Evolutionary conservation across 2,888 invertebrate genomes (phyloP), one percentile per base, ranked within the genome.

Genomic region (Eupeodes luniger): DNA sequence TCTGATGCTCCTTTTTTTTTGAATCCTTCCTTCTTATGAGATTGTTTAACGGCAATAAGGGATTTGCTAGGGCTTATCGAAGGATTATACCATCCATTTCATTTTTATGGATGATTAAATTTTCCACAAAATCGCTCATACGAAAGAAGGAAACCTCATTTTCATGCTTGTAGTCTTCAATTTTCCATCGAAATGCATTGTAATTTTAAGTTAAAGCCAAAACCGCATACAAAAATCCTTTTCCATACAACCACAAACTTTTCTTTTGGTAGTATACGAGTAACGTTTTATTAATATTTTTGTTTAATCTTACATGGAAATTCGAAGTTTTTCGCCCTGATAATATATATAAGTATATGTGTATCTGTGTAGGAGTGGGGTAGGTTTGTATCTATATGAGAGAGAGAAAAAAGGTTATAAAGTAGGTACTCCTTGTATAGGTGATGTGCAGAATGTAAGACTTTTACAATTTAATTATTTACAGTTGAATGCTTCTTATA

Each of bases 381-480:
- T 5, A 27, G 27, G 27, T n/a, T 1, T 16, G 7, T 44, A 2
- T 27, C 2, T 72, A 1, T 59, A 16, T 40, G 12, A 4, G 36
- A 10, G 11, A 36, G 47, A 27, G 19, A 55, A 49, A 81, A 81
- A 51, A 81, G 64, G 72, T 77, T 77, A 16, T 61, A 49, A 59
- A 59, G 75, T 27, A 27, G 27, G 27, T 27, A 27, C 27, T 27
- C 1, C 1, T 40, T 40, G 40, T n/a, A n/a, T n/a, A n/a, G 70
- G 16, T 44, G 34, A 47, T 49, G 76, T 70, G 14, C 40, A 34
- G 55, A 70, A 70, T 55, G 55, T 27, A 67, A 77, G 80, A 87
- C 76, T 87, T 87, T 87, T 84, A 84, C 87, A 87, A 87, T 87
- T 84, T 84, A 87, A 84, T 87, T 87, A 87, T 84, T 80, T 76